Percentiles rank a stretch among this genome's conserved stretches.
Conservation (phyloP, 2,888 invertebrate species). For the Molanna angustata region DNA sequence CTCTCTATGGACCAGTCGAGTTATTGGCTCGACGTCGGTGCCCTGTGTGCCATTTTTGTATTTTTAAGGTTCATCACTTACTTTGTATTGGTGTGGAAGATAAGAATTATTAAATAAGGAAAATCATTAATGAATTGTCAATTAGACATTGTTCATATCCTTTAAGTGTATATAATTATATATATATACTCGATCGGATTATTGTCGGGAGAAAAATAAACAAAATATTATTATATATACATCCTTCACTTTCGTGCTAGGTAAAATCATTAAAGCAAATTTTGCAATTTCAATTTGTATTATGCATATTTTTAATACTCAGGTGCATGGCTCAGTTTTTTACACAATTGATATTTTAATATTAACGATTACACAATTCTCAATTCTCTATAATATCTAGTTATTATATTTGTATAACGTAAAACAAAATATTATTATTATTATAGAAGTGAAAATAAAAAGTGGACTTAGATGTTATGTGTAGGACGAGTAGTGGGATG, state of each 20-base stretch:
- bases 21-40: constrained; percentile 81
- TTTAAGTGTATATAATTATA: constrained; percentile 11
- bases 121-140: constrained; percentile 5
- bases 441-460: not conserved
- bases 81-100: constrained; percentile 78
- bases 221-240: constrained; percentile 2
- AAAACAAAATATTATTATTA: not conserved
- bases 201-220: constrained; percentile 8
- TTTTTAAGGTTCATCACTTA: constrained; percentile 76
- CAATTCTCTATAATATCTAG: constrained; percentile 14
- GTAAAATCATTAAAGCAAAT: constrained; percentile 3
- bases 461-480: not conserved
- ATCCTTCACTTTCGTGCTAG: constrained; percentile 11
- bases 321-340: constrained; percentile 18
- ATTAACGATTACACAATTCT: constrained; percentile 22
- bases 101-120: constrained; percentile 56
- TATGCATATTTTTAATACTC: constrained; percentile 17
- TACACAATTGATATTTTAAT: constrained; percentile 18
- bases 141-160: constrained; percentile 19
- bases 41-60: constrained; percentile 77
- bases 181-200: too few relatives aligned
- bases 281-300: constrained; percentile 6
- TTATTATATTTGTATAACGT: not conserved
- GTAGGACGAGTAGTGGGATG: constrained; percentile 1
- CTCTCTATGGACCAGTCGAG: constrained; percentile 78